Evolutionary conservation across 1,140 invertebrate genomes (phyloP), one percentile per base, ranked within the genome.

Genomic region (Adelges cooleyi): DNA sequence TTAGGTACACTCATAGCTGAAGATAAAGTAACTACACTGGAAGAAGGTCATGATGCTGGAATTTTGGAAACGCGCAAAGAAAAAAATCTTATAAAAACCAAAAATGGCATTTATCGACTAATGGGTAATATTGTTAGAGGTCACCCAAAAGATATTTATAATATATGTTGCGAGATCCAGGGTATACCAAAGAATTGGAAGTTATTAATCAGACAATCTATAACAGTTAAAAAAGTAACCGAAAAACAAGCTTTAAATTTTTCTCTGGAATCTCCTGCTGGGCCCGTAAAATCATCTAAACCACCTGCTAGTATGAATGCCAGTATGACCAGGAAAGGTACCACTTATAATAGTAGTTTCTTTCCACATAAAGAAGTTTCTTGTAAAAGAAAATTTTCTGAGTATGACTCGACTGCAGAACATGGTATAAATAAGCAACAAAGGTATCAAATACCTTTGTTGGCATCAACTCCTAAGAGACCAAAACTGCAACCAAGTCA

Each of bases 11-110:
- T 62, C 17, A 29, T 62, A 13, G 18, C 4, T 15, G n/a, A 46
- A 20, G 56, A 62, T 33, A 17, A 33, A 20, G 3, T 22, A 1
- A 62, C 56, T 20, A 13, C 46, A 10, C 11, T 20, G 22, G 56
- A 62, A 62, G 33, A 62, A 20, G 4, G 15, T 46, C 56, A 62
- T 33, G 42, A 62, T n/a, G 56, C 42, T 46, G 56, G 56, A 1
- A 18, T 62, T 8, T 48, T 62, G 13, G 5, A 18, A 22, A 6
- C 4, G 1, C 5, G 56, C 29, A 62, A 62, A 62, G 25, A 20
- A 5, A 22, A 20, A 48, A 33, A 15, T 48, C 27, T 62, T 46
- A 17, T 62, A 3, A 48, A 29, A 3, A 62, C 56, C 1, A 48
- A 20, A 15, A 62, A 62, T 62, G 56, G 56, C 6, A 0, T 62